Evolutionary conservation across 2,113 vertebrate species (phyloP).

Genomic region (Arenaria interpres): DNA sequence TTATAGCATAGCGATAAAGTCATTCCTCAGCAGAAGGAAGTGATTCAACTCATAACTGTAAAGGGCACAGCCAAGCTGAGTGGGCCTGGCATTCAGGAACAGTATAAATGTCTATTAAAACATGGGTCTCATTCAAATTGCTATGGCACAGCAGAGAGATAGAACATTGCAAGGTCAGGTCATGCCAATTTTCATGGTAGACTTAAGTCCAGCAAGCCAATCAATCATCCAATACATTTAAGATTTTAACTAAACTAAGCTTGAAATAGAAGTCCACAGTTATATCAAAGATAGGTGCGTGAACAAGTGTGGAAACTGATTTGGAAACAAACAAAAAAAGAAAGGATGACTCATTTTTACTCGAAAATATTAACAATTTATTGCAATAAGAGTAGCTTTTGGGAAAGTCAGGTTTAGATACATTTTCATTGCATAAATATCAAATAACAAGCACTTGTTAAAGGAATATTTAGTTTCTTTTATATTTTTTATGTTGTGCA

Average conservation of each 20-base stretch:
- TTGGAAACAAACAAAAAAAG: not conserved
- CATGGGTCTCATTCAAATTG: not conserved
- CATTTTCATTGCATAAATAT: not conserved
- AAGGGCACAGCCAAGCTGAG: not conserved
- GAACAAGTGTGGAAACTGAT: not conserved
- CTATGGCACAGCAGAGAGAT: not conserved
- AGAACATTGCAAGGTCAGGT: not conserved
- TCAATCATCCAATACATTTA: not conserved
- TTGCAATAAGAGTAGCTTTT: not conserved
- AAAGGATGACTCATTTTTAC: not conserved
- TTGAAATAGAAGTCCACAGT: slow-evolving; percentile 4
- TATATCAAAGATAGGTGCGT: not conserved
- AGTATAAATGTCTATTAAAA: slow-evolving; percentile 8
- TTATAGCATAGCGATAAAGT: not conserved
- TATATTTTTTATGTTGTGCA: not conserved
- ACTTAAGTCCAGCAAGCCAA: not conserved
- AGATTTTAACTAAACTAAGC: slow-evolving; percentile 44
- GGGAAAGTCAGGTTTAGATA: not conserved
- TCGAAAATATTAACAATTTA: not conserved
- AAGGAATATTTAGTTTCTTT: not conserved
- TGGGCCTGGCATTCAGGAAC: not conserved
- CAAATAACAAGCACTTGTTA: not conserved
- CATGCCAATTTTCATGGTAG: slow-evolving; percentile 10
- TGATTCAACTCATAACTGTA: not conserved
- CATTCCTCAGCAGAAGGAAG: not conserved